Evolutionary conservation across 2,888 invertebrate species (phyloP), one percentile per base, ranked within the genome.

Genomic region (Drosophila melanocephala): DNA sequence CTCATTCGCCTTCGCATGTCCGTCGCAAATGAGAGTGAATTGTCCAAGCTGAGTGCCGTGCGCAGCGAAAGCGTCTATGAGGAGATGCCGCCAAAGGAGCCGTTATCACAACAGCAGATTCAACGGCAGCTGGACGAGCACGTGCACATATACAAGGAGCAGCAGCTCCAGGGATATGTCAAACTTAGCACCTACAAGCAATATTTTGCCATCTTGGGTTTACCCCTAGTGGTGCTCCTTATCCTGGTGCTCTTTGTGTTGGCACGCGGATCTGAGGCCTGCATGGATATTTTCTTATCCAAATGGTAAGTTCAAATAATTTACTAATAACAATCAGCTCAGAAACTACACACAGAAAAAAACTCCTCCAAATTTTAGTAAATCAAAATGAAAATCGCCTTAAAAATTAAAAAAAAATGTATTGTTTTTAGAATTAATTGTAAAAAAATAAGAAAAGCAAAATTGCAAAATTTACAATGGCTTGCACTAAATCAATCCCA

Each of bases 271-370:
- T 92, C 95, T 0, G 96, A 96, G 6, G 96, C 96, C n/a, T 94
- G 95, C 0, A 94, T 95, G 22, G 97, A 97, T 82, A 96, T 95
- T 77, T 97, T 96, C 94, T 94, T 97, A 0, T 96, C 96, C 82
- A 95, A 94, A 88, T 97, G 97, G 97, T 95, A 89, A 78, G 87
- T 35, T 16, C 1, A 33, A 33, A 12, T 26, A 28, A 14, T 33
- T 10, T 33, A 0, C 22, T 22, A 2, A 5, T 3, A 10, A 0
- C 1, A 26, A 47, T 26, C 50, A 44, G 1, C 22, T 47, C 2
- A 7, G 22, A 22, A 47, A 47, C 14, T 7, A 7, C 3, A 14
- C 1, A 14, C 42, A 4, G 39, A n/a, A 42, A 42, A n/a, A 10
- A 5, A n/a, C 3, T 3, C 3, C 3, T n/a, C 9, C 0, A 12